phyloP scores from a whole-genome alignment of 1,140 invertebrate species.

The Rhyacophila brunnea region DNA sequence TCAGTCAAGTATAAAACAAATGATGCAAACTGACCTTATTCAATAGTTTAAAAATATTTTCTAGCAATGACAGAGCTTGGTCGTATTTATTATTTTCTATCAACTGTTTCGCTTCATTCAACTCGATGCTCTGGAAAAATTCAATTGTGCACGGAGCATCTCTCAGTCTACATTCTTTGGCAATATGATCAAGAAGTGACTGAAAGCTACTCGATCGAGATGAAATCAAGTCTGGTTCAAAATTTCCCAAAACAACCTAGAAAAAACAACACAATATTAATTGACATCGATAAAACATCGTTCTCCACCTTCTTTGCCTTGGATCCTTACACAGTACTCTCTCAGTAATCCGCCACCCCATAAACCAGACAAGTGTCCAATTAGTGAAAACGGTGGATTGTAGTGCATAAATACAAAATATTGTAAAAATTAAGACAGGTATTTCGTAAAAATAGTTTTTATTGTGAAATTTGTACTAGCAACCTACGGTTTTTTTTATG shows the following conservation, averaged over 20 bases:
- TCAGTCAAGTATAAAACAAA: no score
- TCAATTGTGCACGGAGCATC: conserved; percentile 60
- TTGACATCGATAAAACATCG: no score
- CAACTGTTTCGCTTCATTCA: conserved; percentile 59
- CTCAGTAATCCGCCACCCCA: no score
- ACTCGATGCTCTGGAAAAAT: conserved; percentile 69
- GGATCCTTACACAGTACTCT: no score
- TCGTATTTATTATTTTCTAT: conserved; percentile 63
- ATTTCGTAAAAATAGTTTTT: no score
- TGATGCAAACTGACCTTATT: conserved; percentile 58
- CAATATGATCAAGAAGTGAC: conserved; percentile 61
- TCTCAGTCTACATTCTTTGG: conserved; percentile 57
- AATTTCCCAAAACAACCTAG: conserved; percentile 70
- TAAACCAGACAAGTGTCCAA: no score
- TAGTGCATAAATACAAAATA: no score
- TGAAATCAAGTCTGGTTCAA: conserved; percentile 68
- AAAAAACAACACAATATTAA: conserved; percentile 2
- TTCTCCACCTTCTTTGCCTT: no score
- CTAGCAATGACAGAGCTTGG: conserved; percentile 63
- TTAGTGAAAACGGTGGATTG: no score
- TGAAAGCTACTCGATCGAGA: conserved; percentile 71
- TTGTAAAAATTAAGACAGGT: no score
- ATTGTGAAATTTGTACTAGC: no score
- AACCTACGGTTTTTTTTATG: no score
- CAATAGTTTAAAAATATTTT: conserved; percentile 69